Evolutionary conservation across 1,140 invertebrate genomes (phyloP).

Genomic region (Papilio polytes): DNA sequence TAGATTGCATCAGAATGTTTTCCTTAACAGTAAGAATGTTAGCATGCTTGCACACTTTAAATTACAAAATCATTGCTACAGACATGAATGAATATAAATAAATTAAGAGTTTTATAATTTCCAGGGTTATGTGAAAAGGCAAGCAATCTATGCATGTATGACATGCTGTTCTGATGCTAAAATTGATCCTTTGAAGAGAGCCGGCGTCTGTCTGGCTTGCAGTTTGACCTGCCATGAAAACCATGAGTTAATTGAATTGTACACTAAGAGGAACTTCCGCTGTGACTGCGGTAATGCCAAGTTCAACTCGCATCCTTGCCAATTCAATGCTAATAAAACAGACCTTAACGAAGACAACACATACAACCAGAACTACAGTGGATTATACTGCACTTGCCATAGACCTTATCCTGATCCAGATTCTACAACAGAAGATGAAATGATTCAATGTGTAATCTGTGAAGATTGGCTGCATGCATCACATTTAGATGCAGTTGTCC

Average conservation of each 20-base stretch:
- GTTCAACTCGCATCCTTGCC: slow-evolving; percentile 89
- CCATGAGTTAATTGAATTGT: slow-evolving; percentile 98
- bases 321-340: slow-evolving; percentile 88
- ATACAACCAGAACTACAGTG: slow-evolving; percentile 98
- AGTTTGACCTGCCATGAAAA: slow-evolving; percentile 97
- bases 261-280: slow-evolving; percentile 97
- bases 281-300: slow-evolving; percentile 99
- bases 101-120: slow-evolving; percentile 57
- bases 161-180: slow-evolving; percentile 91
- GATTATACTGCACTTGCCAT: slow-evolving; percentile 96
- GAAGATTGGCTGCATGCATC: slow-evolving; percentile 99
- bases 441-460: slow-evolving; percentile 98
- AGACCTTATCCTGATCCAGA: slow-evolving; percentile 98
- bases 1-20: too few species aligned
- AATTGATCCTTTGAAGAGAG: slow-evolving; percentile 84
- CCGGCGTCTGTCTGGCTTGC: slow-evolving; percentile 97
- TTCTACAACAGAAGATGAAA: slow-evolving; percentile 91
- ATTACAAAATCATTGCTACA: too few species aligned
- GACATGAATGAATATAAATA: background rate
- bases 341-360: slow-evolving; percentile 89
- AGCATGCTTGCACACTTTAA: too few species aligned
- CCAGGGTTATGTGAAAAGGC: slow-evolving; percentile 96
- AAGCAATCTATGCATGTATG: slow-evolving; percentile 97
- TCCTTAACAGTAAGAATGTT: too few species aligned
- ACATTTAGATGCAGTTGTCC: slow-evolving; percentile 88